Evolutionary conservation across 30 jellyfish, hydroid and myxozoan species (phyloP).

Genomic region (Chrysaora quinquecirrha): DNA sequence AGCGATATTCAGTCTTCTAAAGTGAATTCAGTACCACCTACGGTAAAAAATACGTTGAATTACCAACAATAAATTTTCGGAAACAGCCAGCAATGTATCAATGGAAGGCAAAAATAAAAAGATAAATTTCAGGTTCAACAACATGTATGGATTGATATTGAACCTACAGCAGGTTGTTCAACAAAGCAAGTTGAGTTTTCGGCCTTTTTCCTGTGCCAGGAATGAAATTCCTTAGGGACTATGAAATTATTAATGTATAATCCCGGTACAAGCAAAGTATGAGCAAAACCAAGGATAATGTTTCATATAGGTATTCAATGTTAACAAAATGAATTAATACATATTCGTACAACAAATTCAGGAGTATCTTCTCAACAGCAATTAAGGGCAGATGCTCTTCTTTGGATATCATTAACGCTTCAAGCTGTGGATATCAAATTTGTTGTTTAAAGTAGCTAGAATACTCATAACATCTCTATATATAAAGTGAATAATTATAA

Average conservation of each 20-base stretch:
- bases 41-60: background rate
- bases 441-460: background rate
- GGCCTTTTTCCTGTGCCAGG: background rate
- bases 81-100: background rate
- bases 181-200: background rate
- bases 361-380: background rate
- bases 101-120: background rate
- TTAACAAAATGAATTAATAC: background rate
- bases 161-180: background rate
- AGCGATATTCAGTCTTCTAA: background rate
- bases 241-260: background rate
- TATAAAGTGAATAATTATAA: background rate
- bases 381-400: background rate
- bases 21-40: slow-evolving; percentile 1
- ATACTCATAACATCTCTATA: background rate
- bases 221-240: background rate
- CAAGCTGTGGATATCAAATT: background rate
- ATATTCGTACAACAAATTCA: background rate
- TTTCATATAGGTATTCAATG: background rate
- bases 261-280: background rate
- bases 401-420: background rate
- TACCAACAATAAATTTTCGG: background rate
- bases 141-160: background rate
- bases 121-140: background rate
- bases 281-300: background rate